phyloP scores from a whole-genome alignment of 2,113 vertebrate genomes.

The Panurus biarmicus region DNA sequence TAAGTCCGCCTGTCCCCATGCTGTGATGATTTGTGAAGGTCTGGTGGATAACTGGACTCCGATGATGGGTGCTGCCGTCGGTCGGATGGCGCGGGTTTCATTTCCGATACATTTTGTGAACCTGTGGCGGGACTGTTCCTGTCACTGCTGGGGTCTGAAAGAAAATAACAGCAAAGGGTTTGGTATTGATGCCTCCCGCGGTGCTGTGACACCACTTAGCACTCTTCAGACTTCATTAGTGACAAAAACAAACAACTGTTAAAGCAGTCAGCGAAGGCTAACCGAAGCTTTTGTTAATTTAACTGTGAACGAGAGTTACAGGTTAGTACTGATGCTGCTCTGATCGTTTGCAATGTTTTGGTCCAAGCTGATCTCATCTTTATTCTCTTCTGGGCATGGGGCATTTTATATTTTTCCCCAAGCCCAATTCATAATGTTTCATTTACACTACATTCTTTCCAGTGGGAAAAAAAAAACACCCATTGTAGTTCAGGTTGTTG shows the following conservation, averaged over 20 bases:
- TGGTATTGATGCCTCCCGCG: slow-evolving; percentile 43
- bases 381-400: slow-evolving; percentile 4
- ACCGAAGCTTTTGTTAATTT: slow-evolving; percentile 64
- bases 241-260: slow-evolving; percentile 71
- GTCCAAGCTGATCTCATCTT: slow-evolving; percentile 15
- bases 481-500: not conserved
- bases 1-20: slow-evolving; percentile 83
- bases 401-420: slow-evolving; percentile 24
- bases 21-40: slow-evolving; percentile 87
- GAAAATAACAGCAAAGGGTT: slow-evolving; percentile 73
- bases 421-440: slow-evolving; percentile 15
- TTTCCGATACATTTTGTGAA: slow-evolving; percentile 94
- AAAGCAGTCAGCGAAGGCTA: slow-evolving; percentile 67
- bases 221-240: slow-evolving; percentile 68
- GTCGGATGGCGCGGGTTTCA: slow-evolving; percentile 73
- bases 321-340: slow-evolving; percentile 54
- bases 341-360: slow-evolving; percentile 10
- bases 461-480: not conserved
- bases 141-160: slow-evolving; percentile 88
- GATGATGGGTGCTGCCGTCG: slow-evolving; percentile 79
- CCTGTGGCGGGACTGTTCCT: slow-evolving; percentile 80
- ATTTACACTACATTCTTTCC: not conserved
- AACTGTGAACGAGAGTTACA: slow-evolving; percentile 41
- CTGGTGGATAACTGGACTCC: slow-evolving; percentile 87
- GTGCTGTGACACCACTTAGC: slow-evolving; percentile 43